Conservation (phyloP, 2,797 vertebrate species). For the Microcaecilia unicolor region DNA sequence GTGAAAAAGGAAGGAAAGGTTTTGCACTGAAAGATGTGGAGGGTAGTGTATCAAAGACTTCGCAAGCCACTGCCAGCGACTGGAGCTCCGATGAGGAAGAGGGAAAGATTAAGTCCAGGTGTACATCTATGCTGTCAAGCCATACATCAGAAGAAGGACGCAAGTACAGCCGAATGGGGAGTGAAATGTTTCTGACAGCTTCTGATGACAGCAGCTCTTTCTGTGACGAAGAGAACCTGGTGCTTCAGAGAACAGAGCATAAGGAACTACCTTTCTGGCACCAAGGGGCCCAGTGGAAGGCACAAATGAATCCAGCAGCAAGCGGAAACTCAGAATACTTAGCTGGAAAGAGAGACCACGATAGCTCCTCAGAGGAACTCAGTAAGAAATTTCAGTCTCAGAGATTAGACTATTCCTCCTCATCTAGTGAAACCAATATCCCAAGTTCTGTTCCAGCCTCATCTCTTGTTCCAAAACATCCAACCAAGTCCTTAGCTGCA, state of each 20-base stretch:
- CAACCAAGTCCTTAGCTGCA: conserved; percentile 49
- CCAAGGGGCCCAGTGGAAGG: conserved; percentile 48
- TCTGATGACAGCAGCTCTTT: conserved; percentile 90
- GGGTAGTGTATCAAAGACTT: conserved; percentile 36
- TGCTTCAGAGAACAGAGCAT: conserved; percentile 54
- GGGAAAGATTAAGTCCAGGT: conserved; percentile 42
- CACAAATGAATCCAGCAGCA: conserved; percentile 26
- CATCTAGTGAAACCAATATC: conserved; percentile 73
- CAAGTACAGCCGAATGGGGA: conserved; percentile 60
- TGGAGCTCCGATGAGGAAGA: conserved; percentile 66
- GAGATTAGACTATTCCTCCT: conserved; percentile 78
- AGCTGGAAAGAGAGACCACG: conserved; percentile 47
- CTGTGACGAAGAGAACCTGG: conserved; percentile 74
- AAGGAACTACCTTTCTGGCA: conserved; percentile 54
- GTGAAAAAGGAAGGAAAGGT: conserved; percentile 24
- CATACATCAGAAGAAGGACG: conserved; percentile 64
- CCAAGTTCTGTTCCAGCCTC: conserved; percentile 70
- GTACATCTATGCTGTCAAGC: conserved; percentile 58
- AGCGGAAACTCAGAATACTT: conserved; percentile 39
- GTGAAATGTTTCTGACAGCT: conserved; percentile 78
- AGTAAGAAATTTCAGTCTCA: conserved; percentile 83
- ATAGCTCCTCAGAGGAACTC: conserved; percentile 77
- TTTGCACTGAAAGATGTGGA: conserved; percentile 32
- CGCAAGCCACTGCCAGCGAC: conserved; percentile 47
- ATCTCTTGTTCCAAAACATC: conserved; percentile 64